Conservation (phyloP, 2,797 vertebrate genomes). For the Ctenopoma multispine region DNA sequence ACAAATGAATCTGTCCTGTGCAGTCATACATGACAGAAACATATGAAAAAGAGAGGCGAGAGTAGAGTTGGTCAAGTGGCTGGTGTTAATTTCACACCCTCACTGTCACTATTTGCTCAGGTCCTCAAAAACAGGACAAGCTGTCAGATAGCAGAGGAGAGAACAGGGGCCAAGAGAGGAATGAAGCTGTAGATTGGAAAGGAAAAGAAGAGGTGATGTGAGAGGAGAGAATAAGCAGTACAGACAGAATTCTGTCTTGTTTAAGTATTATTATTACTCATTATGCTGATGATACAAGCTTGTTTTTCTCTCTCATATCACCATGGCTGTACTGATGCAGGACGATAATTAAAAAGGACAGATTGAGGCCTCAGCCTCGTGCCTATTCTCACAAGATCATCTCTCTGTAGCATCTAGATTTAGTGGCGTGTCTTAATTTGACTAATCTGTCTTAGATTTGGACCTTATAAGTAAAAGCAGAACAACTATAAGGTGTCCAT, state of each 20-base stretch:
- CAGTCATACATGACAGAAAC: neutral
- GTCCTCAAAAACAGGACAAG: constrained; percentile 27
- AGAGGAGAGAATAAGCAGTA: neutral
- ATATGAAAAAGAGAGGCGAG: neutral
- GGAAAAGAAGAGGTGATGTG: neutral
- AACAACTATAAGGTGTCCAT: too few relatives aligned
- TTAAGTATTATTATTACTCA: neutral
- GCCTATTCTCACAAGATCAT: too few relatives aligned
- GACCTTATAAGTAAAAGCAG: too few relatives aligned
- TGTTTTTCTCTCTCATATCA: too few relatives aligned
- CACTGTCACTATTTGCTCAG: constrained; percentile 50
- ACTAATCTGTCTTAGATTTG: too few relatives aligned
- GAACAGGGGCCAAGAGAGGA: neutral
- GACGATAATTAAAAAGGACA: too few relatives aligned
- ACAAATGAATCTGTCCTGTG: neutral
- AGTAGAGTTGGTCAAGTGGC: constrained; percentile 1
- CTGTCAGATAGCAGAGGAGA: constrained; percentile 1
- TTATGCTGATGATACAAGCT: constrained; percentile 21
- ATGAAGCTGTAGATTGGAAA: neutral
- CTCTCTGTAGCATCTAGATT: too few relatives aligned
- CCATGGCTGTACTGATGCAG: too few relatives aligned
- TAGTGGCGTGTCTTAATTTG: too few relatives aligned
- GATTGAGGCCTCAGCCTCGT: too few relatives aligned
- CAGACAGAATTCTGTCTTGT: neutral
- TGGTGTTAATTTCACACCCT: constrained; percentile 61